Evolutionary conservation across 2,888 invertebrate genomes (phyloP).

Genomic region (Camponotus fellah): DNA sequence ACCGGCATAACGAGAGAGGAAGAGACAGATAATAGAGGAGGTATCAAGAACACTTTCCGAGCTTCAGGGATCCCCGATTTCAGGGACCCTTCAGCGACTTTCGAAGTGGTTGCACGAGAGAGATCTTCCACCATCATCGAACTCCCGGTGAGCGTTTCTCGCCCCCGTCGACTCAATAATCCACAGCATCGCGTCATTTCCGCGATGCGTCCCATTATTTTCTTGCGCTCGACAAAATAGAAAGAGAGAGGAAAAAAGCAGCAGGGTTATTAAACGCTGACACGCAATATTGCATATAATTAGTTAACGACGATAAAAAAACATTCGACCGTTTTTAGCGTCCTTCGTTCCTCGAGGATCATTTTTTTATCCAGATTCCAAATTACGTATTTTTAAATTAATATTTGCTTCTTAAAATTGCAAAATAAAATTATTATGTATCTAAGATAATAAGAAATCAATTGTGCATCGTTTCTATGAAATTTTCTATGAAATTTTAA

Average conservation of each 20-base stretch:
- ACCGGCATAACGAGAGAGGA: constrained; percentile 63
- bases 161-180: constrained; percentile 35
- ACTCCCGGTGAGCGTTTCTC: constrained; percentile 62
- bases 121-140: constrained; percentile 62
- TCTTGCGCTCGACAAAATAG: neutral
- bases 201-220: constrained; percentile 32
- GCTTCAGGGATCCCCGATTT: constrained; percentile 65
- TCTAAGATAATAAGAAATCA: neutral
- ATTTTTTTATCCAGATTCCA: constrained; percentile 1
- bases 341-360: neutral
- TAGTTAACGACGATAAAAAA: constrained; percentile 36
- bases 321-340: neutral
- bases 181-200: neutral
- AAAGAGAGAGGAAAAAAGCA: neutral
- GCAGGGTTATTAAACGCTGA: constrained; percentile 31
- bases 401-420: neutral
- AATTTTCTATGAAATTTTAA: too few relatives aligned
- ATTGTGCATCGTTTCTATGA: neutral
- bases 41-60: constrained; percentile 70
- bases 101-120: constrained; percentile 67
- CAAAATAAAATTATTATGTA: neutral
- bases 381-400: neutral
- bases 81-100: constrained; percentile 69
- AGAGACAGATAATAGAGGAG: constrained; percentile 47
- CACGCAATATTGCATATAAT: constrained; percentile 45